Base-by-base conservation (phyloP, 2,888 invertebrate species). In the Lysandra coridon region DNA sequence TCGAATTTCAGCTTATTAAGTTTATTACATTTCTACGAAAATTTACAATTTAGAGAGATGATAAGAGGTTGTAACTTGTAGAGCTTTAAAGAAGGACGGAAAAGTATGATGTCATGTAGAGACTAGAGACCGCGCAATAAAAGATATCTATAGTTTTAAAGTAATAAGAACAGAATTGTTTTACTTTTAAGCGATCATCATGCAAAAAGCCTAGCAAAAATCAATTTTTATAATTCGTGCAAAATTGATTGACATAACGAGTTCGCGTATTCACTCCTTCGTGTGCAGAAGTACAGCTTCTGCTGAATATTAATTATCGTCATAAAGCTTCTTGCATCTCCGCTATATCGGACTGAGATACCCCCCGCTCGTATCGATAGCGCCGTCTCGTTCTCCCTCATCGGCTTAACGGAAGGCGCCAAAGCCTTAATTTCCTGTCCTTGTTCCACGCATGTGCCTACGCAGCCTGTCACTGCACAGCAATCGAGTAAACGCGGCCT, bases 301-400 rank as follows among this genome's bases (percentile, higher is more conserved):
- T 53, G 76, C 49, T 76, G 57, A 76, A 76, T 76, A 76, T 76
- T 76, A 76, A 76, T 76, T 76, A 76, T 53, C 33, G 33, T 17
- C 83, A 80, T 82, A 83, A 86, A 88, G 89, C 90, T 90, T 88
- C 87, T 86, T 88, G 88, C 88, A 88, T 90, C 87, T 89, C 86
- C 85, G 87, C 90, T 87, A 88, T 88, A 89, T 88, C 89, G 84
- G 86, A 85, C 84, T 83, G 85, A 88, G 88, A 91, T 87, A 90
- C 88, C 93, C 91, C 92, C 92, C 90, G 90, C 90, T 87, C 85
- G 89, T 90, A 91, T 91, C 89, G 90, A 89, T 88, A 80, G 74
- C 80, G 82, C 30, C 77, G 82, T 92, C 93, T 85, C 91, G 81
- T 87, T 94, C 88, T 84, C 90, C 86, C 93, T 79, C 80, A 69